These are phyloP conservation scores for Muscicapa comitata DNA, from an alignment of 2,797 vertebrate species.

Conservation along the genomic window DNA sequence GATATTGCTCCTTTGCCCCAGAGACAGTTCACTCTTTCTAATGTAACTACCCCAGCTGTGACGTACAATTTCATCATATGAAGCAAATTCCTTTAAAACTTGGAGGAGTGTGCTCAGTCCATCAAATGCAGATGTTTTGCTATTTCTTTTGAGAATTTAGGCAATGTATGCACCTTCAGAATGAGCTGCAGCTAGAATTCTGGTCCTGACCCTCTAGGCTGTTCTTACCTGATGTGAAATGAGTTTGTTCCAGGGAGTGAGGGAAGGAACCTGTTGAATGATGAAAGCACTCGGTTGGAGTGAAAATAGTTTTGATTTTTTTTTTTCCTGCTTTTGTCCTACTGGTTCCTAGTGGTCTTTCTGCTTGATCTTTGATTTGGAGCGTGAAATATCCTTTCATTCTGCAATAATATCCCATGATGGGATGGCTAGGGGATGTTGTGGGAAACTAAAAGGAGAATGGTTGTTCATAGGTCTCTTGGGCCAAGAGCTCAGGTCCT, in stretches of 20 bases:
- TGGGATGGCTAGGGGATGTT: neutral
- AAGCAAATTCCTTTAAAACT: neutral
- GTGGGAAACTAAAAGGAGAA: neutral
- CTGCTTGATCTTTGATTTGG: neutral
- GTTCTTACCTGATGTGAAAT: neutral
- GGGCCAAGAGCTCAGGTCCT: neutral
- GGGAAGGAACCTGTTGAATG: neutral
- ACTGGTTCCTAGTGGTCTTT: neutral
- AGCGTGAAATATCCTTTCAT: neutral
- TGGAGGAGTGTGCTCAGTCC: neutral
- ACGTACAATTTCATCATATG: neutral
- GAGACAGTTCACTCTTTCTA: neutral
- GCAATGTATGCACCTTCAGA: neutral
- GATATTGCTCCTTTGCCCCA: neutral
- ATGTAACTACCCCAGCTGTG: neutral
- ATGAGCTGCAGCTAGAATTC: neutral
- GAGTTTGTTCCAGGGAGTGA: neutral
- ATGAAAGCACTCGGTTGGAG: neutral
- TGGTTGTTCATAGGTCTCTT: neutral
- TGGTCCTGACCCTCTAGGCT: neutral
- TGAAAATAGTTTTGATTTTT: neutral
- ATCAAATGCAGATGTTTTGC: neutral
- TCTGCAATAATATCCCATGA: neutral
- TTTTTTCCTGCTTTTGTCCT: neutral
- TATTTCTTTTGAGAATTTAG: neutral